Evolutionary conservation across 2,113 vertebrate genomes (phyloP).

Genomic region (Anthoscopus minutus): DNA sequence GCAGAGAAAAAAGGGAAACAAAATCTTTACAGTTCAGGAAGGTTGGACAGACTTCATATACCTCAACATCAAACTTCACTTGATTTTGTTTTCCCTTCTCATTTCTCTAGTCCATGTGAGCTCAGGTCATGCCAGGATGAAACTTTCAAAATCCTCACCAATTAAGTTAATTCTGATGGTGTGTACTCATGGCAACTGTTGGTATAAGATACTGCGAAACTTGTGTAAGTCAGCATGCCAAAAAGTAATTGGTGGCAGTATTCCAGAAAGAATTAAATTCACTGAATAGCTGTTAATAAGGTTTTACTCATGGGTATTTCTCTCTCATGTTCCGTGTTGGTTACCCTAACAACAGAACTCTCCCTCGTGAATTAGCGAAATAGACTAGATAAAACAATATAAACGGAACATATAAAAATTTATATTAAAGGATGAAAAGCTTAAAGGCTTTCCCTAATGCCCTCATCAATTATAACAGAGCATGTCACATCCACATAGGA

Average conservation of each 20-base stretch:
- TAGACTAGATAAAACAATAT: conserved; percentile 66
- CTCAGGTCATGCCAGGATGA: background rate
- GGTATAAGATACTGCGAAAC: conserved; percentile 41
- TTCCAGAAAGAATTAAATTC: conserved; percentile 70
- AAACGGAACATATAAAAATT: conserved; percentile 57
- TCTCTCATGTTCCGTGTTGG: conserved; percentile 5
- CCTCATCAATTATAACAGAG: background rate
- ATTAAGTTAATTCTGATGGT: conserved; percentile 30
- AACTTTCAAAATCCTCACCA: conserved; percentile 42
- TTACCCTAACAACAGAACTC: conserved; percentile 37
- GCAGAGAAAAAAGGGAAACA: background rate
- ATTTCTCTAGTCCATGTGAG: background rate
- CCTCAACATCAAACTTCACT: background rate
- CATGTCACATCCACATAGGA: background rate
- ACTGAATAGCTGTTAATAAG: conserved; percentile 64
- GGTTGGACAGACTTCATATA: background rate
- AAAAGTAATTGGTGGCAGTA: conserved; percentile 52
- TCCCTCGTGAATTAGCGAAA: conserved; percentile 60
- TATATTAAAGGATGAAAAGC: conserved; percentile 64
- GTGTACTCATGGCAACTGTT: background rate
- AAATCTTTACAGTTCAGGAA: background rate
- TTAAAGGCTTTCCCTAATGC: conserved; percentile 35
- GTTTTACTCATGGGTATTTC: conserved; percentile 42
- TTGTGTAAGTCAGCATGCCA: conserved; percentile 30
- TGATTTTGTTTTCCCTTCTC: background rate